Evolutionary conservation across 2,113 vertebrate species (phyloP).

Genomic region (Poeciliopsis prolifica): DNA sequence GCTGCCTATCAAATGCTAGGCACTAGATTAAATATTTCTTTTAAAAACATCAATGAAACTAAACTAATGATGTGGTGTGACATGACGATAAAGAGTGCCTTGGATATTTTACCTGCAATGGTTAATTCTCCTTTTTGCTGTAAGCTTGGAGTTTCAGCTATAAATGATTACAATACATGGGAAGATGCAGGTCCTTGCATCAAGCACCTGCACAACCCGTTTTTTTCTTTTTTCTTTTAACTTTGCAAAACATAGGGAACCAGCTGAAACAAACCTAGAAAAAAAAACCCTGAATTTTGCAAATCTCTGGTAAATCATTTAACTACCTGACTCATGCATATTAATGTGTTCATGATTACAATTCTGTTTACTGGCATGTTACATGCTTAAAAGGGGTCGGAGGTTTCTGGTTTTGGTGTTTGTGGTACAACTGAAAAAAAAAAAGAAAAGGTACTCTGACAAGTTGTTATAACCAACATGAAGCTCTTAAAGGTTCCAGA

Average conservation of each 20-base stretch:
- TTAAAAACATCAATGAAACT: constrained; percentile 79
- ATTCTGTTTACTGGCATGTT: constrained; percentile 84
- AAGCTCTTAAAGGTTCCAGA: constrained; percentile 77
- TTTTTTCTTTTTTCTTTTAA: constrained; percentile 73
- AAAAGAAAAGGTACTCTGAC: constrained; percentile 59
- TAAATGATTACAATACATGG: constrained; percentile 73
- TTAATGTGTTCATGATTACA: constrained; percentile 74
- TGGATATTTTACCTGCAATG: constrained; percentile 89
- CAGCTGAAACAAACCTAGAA: constrained; percentile 71
- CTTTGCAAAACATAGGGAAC: constrained; percentile 82
- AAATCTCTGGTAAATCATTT: constrained; percentile 89
- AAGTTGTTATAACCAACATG: constrained; percentile 70
- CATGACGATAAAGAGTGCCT: constrained; percentile 93
- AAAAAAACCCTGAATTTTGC: constrained; percentile 43
- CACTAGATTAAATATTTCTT: constrained; percentile 83
- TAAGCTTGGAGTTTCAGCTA: constrained; percentile 85
- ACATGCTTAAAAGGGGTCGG: constrained; percentile 74
- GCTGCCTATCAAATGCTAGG: constrained; percentile 77
- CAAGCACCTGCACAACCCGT: constrained; percentile 77
- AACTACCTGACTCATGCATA: constrained; percentile 80
- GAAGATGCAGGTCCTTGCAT: constrained; percentile 82
- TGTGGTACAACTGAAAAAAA: constrained; percentile 55
- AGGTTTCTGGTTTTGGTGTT: constrained; percentile 61
- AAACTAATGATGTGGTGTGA: constrained; percentile 85
- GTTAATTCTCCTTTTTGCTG: constrained; percentile 91